phyloP scores from a whole-genome alignment of 2,888 invertebrate genomes.

The Helleia helle region DNA sequence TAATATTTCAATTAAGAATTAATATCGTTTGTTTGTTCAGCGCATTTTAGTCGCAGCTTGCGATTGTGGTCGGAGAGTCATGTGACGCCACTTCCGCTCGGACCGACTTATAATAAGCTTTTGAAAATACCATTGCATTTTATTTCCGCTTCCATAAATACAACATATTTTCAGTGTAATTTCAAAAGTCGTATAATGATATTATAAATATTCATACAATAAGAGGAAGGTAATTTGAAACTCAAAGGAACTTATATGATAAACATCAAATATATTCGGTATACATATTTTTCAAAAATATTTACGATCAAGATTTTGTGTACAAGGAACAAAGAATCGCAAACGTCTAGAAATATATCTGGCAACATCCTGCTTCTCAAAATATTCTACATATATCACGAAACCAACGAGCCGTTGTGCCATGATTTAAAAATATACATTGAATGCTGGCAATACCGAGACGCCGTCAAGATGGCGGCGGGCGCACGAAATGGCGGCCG shows the following conservation, averaged over 20 bases:
- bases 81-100: constrained; percentile 1
- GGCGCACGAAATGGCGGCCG: constrained; percentile 32
- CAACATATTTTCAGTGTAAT: too few species aligned
- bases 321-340: too few species aligned
- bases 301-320: too few species aligned
- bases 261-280: too few species aligned
- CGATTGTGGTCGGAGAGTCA: neutral
- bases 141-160: neutral
- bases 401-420: constrained; percentile 5
- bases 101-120: constrained; percentile 4
- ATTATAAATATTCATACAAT: too few species aligned
- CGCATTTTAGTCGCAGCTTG: neutral
- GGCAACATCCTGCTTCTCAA: neutral
- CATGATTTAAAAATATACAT: constrained; percentile 10
- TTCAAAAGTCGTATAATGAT: too few species aligned
- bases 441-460: neutral
- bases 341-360: neutral
- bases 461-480: constrained; percentile 17
- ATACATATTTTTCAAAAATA: too few species aligned
- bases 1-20: constrained; percentile 1
- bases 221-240: too few species aligned
- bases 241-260: too few species aligned
- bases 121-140: neutral
- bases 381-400: constrained; percentile 5
- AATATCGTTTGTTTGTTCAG: constrained; percentile 1